Evolutionary conservation across 2,797 vertebrate genomes (phyloP), one percentile per base, ranked within the genome.

Genomic region (Liasis olivaceus): DNA sequence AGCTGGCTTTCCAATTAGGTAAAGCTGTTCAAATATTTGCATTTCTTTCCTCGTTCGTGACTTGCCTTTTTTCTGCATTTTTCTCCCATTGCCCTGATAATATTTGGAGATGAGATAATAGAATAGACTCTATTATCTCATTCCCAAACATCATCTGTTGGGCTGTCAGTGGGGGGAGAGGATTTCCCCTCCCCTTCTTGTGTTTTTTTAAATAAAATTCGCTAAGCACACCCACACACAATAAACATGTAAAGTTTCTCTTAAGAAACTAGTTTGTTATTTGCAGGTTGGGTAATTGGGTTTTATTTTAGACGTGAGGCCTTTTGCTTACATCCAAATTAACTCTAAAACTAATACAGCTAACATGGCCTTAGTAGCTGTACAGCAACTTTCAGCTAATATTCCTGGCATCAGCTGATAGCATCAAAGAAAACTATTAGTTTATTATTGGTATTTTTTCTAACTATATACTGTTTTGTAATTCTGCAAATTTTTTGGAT

Each of bases 1-100:
- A 72, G 99, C 99, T 1, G 99, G 99, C 51, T 99, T 99, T 97
- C 99, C 99, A 47, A 97, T 99, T 93, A 98, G 99, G 99, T 99
- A 95, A 97, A 97, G 89, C 63, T 2, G 85, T 24, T 24, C 5
- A 7, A 47, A 54, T 28, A 4, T 54, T 89, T 31, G 36, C 66
- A 26, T 31, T 12, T 56, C 47, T 56, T 69, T 51, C 22, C 15
- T 64, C 31, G 5, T 59, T 36, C 24, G 7, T 31, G 58, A 3
- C 51, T 81, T 47, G 36, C 22, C 12, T 81, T 72, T 42, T 20
- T 3, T 36, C 36, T 81, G 36, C 8, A 11, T 81, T 81, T 47
- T 81, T 81, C 9, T 47, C 72, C 24, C 69, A 1, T 9, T 36
- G 69, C 17, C 31, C 69, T 77, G 2, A 72, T 72, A 15, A 72